These are phyloP conservation scores for Philaethria dido DNA, from an alignment of 2,888 invertebrate species.

Conservation along the genomic window DNA sequence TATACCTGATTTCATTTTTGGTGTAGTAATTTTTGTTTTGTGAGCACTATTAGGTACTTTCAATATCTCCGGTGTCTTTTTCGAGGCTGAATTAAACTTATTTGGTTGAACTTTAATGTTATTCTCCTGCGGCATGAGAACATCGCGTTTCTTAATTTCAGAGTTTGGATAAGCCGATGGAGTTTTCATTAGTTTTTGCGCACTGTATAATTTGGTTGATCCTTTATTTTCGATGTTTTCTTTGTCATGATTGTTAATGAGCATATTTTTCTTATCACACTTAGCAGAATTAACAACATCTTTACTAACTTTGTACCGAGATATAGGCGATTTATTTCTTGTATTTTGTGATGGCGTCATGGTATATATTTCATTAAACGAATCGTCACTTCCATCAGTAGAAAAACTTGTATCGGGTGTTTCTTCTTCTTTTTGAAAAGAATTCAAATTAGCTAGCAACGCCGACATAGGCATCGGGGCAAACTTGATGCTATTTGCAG, in stretches of 20 bases:
- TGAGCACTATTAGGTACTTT: conserved; percentile 56
- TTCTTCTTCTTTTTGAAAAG: conserved; percentile 58
- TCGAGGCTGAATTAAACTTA: conserved; percentile 50
- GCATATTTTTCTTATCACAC: conserved; percentile 61
- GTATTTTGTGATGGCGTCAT: conserved; percentile 53
- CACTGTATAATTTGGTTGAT: conserved; percentile 33
- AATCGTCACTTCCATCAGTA: conserved; percentile 69
- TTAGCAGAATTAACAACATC: conserved; percentile 55
- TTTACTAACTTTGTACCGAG: conserved; percentile 55
- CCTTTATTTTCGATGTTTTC: conserved; percentile 54
- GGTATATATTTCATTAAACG: conserved; percentile 57
- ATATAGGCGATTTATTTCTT: conserved; percentile 56
- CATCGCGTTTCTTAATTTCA: conserved; percentile 57
- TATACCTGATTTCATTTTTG: conserved; percentile 71
- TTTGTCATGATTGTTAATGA: conserved; percentile 57
- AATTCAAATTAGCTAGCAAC: conserved; percentile 70
- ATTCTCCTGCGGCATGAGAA: conserved; percentile 56
- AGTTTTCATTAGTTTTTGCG: conserved; percentile 47
- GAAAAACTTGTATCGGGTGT: conserved; percentile 66
- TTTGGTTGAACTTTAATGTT: conserved; percentile 48
- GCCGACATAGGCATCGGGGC: conserved; percentile 77
- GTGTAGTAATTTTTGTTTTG: conserved; percentile 65
- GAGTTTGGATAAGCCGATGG: conserved; percentile 48
- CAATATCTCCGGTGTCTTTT: conserved; percentile 61
- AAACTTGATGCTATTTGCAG: conserved; percentile 73